Percentiles rank a stretch among this genome's conserved stretches.
phyloP scores from a whole-genome alignment of 1,140 invertebrate species.

The Diachasmimorpha longicaudata region DNA sequence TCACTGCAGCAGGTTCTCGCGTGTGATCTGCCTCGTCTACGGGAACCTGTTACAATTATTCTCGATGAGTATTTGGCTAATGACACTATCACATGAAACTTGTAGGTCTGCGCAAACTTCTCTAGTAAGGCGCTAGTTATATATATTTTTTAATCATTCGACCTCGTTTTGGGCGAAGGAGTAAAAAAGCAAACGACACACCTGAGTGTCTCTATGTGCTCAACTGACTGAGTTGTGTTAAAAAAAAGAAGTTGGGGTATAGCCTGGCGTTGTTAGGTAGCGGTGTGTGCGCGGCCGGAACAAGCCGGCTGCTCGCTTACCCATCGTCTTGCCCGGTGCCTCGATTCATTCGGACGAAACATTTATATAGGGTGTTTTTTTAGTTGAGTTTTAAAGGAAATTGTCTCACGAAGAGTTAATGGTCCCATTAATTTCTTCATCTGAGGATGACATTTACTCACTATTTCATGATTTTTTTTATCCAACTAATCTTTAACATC shows the following conservation, averaged over 20 bases:
- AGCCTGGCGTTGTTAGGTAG: conserved; percentile 17
- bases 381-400: not conserved
- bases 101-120: not conserved
- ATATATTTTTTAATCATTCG: not conserved
- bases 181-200: not conserved
- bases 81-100: not conserved
- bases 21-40: conserved; percentile 54
- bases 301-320: not conserved
- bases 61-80: not conserved
- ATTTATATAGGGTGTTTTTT: conserved; percentile 6
- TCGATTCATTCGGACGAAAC: conserved; percentile 20
- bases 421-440: too few species aligned
- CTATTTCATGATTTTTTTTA: too few species aligned
- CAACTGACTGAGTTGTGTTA: not conserved
- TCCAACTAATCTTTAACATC: too few species aligned
- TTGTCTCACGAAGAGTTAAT: not conserved
- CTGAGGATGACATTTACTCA: too few species aligned
- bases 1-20: conserved; percentile 52
- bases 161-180: not conserved
- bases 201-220: not conserved
- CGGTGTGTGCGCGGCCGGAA: conserved; percentile 15
- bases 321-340: conserved; percentile 21
- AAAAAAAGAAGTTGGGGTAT: not conserved
- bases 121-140: not conserved
- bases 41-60: conserved; percentile 43